Evolutionary conservation across 2,113 vertebrate genomes (phyloP), one percentile per base, ranked within the genome.

Genomic region (Lathamus discolor): DNA sequence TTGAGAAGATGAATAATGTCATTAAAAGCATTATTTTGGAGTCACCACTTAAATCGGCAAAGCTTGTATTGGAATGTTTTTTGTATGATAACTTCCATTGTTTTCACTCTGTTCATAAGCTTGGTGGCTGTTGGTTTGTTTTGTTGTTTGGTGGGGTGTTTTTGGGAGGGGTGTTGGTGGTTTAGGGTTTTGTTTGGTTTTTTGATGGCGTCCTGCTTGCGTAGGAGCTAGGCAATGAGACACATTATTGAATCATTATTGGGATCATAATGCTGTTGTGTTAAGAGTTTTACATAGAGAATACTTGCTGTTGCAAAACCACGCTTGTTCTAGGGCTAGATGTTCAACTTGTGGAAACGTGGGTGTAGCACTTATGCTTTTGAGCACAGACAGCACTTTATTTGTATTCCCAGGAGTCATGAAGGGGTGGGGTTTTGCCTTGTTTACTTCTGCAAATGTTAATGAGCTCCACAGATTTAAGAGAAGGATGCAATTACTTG

Each of bases 361-460:
- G 22, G 19, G 11, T 64, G 19, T 3, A 3, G n/a, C 44, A 25
- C 35, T 88, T 39, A 23, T 0, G 1, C 12, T 67, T 73, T 27
- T 25, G 48, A 64, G 62, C 28, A 20, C n/a, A 44, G n/a, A 13
- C 33, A 75, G n/a, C 64, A 48, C 22, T 70, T 64, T n/a, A 8
- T 93, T 66, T 70, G 13, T 73, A 73, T 80, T 66, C 44, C 13
- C 37, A 1, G 1, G 72, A 66, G 20, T 61, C 29, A 6, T 23
- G 63, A 74, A 55, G 75, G 39, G 28, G n/a, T 70, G 37, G 46
- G 27, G 18, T 66, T 93, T 90, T 88, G 46, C 39, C 48, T 92
- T 92, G 67, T 94, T 95, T 96, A 78, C 76, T 86, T 92, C 72
- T 94, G 72, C 59, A 88, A 37, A 88, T 52, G 41, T 80, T 86